phyloP scores from a whole-genome alignment of 1,140 invertebrate genomes.

The Zophobas atratus region DNA sequence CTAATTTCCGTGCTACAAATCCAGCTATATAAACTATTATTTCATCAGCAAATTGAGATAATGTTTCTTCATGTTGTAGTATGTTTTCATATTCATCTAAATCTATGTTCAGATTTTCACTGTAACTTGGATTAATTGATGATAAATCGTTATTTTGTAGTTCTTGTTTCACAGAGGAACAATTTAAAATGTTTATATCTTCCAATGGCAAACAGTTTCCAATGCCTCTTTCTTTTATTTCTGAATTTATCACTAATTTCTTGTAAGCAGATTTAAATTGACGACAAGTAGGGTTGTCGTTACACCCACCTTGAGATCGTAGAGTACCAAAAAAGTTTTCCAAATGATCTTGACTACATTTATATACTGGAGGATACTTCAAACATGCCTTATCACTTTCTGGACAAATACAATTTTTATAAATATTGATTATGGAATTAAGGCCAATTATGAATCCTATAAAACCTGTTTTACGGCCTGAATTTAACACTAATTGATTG shows the following conservation, averaged over 20 bases:
- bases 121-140: conserved; percentile 44
- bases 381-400: conserved; percentile 1
- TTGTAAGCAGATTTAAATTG: conserved; percentile 53
- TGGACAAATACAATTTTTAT: conserved; percentile 6
- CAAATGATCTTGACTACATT: conserved; percentile 51
- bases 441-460: conserved; percentile 23
- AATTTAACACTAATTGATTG: conserved; percentile 8
- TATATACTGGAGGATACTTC: conserved; percentile 34
- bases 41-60: conserved; percentile 36
- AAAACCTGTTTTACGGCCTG: conserved; percentile 28
- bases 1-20: conserved; percentile 48
- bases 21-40: conserved; percentile 45
- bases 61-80: conserved; percentile 26
- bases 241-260: conserved; percentile 46
- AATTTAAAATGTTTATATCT: conserved; percentile 50
- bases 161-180: not conserved
- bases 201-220: conserved; percentile 51
- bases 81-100: not conserved
- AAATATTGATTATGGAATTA: not conserved
- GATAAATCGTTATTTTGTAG: conserved; percentile 26
- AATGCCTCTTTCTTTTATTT: conserved; percentile 44
- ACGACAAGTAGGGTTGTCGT: conserved; percentile 52
- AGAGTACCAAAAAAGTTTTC: conserved; percentile 51
- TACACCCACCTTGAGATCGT: conserved; percentile 45
- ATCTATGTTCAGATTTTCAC: not conserved